Base-by-base conservation (phyloP, 1,140 invertebrate species). In the Prorops nasuta region DNA sequence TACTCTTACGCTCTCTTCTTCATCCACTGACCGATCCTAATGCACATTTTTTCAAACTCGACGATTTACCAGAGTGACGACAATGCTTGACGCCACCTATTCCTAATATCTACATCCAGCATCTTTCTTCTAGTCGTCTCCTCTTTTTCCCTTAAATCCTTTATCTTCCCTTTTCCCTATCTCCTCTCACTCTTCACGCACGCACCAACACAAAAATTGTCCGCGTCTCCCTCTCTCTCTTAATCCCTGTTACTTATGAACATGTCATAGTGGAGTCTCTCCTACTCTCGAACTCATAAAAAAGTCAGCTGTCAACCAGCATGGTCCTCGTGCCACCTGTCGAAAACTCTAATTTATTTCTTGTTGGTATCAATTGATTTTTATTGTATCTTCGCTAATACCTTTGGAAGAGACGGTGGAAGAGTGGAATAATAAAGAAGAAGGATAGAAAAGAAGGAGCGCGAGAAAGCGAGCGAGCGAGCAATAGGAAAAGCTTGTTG, bases 401-500 rank as follows among this genome's bases (percentile, higher is more conserved):
- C 36, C n/a, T 22, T 22, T 47, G 14, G 31, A 28, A 35, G 38
- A 47, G 34, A 21, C 22, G 35, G 22, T 21, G 37, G 15, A 37
- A 16, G 34, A 4, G 36, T 19, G 21, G 15, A 38, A 39, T 14
- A 3, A 17, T 31, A 35, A 31, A 47, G 18, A 39, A 40, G 37
- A 47, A 22, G 9, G n/a, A 37, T 24, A 14, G 46, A 19, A 10
- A 19, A 17, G 31, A n/a, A n/a, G 16, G 10, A 22, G 40, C n/a
- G 38, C 16, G 38, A 38, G 37, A 20, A 2, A 21, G 37, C 14
- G 28, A 31, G 38, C 51, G 24, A 41, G 36, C 49, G 38, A 42
- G 42, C 48, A 61, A 49, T 57, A 56, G 62, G 56, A 63, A 59
- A 52, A 54, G 64, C 66, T 64, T 70, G 67, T 70, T 70, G 68